phyloP scores from a whole-genome alignment of 2,797 vertebrate species.

The Xiphorhynchus erythropygius region DNA sequence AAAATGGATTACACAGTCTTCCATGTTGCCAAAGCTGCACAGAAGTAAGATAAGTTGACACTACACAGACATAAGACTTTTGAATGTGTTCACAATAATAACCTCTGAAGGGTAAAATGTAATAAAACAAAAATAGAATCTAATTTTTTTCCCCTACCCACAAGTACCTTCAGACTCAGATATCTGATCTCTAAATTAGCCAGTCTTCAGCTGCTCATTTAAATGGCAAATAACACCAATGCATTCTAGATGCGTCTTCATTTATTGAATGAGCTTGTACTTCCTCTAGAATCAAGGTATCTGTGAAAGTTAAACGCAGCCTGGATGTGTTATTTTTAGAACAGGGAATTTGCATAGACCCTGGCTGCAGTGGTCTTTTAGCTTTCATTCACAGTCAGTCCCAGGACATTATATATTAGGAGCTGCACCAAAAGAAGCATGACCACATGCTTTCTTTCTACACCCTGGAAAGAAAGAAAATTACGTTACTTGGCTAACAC shows the following conservation, averaged over 20 bases:
- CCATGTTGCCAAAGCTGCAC: neutral
- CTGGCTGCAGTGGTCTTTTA: neutral
- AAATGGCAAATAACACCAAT: neutral
- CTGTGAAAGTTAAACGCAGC: neutral
- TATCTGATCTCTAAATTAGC: neutral
- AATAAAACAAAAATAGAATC: neutral
- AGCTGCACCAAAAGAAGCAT: neutral
- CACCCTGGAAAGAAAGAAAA: neutral
- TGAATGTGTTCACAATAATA: neutral
- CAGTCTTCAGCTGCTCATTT: neutral
- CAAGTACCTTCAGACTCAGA: neutral
- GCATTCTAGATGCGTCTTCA: neutral
- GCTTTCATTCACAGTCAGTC: neutral
- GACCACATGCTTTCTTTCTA: neutral
- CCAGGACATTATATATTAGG: neutral
- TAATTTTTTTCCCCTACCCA: too few relatives aligned
- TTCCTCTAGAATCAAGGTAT: neutral
- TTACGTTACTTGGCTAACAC: neutral
- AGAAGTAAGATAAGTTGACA: neutral
- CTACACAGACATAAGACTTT: neutral
- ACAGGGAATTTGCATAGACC: neutral
- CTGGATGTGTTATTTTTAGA: neutral
- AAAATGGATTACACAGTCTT: neutral
- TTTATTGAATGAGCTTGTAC: neutral
- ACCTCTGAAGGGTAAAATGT: neutral